Percentiles rank a stretch among this genome's conserved stretches.
Evolutionary conservation across 1,140 invertebrate species (phyloP).

Genomic region (Teleogryllus occipitalis): DNA sequence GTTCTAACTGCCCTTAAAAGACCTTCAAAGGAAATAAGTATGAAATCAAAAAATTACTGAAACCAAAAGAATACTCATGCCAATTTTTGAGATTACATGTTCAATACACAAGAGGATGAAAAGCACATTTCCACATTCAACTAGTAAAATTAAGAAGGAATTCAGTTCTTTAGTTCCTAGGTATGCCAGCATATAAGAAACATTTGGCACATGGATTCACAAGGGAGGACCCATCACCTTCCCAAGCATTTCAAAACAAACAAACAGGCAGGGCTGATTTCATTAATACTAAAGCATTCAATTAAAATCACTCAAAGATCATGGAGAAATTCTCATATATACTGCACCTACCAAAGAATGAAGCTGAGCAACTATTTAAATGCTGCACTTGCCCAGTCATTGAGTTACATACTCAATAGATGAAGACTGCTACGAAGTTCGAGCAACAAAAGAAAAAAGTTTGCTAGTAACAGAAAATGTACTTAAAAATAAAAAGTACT

Average conservation of each 20-base stretch:
- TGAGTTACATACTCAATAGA: background rate
- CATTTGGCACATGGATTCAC: too few relatives aligned
- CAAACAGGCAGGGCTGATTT: background rate
- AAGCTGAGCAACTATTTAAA: background rate
- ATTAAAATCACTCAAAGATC: background rate
- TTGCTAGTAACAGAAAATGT: background rate
- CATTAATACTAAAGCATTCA: background rate
- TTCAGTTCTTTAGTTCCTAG: too few relatives aligned
- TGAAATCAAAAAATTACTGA: too few relatives aligned
- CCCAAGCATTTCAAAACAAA: background rate
- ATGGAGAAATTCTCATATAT: too few relatives aligned
- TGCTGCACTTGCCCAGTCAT: background rate
- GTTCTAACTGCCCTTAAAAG: too few relatives aligned
- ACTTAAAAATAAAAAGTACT: conserved; percentile 18
- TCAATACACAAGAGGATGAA: too few relatives aligned
- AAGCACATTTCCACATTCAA: too few relatives aligned
- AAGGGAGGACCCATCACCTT: background rate
- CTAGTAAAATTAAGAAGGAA: too few relatives aligned
- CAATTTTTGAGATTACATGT: too few relatives aligned
- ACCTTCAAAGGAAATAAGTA: too few relatives aligned
- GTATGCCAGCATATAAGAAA: too few relatives aligned
- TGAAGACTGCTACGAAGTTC: background rate
- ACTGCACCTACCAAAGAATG: background rate
- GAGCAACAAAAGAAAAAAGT: conserved; percentile 8
- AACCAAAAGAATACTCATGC: too few relatives aligned